A percentile compares a stretch with the other conserved stretches of the same genome.
Conservation (phyloP, 53 echinoderm and acorn worm genomes). For the Paracentrotus lividus region DNA sequence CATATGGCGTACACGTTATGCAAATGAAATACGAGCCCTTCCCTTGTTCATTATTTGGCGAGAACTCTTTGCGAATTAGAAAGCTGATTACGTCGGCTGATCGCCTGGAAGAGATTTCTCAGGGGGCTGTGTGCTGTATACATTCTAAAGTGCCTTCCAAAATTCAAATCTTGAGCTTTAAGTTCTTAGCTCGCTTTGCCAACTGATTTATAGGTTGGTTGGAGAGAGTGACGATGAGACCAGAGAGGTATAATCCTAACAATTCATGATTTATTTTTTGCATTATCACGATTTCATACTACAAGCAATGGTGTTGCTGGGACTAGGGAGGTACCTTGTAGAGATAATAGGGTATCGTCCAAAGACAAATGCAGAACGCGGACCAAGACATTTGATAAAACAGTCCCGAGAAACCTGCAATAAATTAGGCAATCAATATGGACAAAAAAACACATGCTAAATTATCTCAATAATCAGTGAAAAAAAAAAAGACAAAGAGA, state of each 20-base stretch:
- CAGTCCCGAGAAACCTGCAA: not conserved
- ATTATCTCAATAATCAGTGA: not conserved
- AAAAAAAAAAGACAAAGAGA: not conserved
- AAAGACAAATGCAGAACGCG: not conserved
- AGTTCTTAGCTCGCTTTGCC: conserved; percentile 3
- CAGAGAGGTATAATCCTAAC: not conserved
- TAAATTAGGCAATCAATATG: not conserved
- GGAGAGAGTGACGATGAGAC: not conserved
- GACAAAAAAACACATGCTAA: not conserved
- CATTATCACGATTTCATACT: not conserved
- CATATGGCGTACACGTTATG: not conserved
- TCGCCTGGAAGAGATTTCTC: conserved; percentile 7
- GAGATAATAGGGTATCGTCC: not conserved
- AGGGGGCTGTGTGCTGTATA: not conserved
- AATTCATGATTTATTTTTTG: not conserved
- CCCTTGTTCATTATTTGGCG: not conserved
- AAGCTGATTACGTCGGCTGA: conserved; percentile 18
- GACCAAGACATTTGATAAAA: not conserved
- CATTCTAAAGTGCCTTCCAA: not conserved
- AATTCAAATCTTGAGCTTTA: not conserved
- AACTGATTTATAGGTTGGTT: conserved; percentile 1
- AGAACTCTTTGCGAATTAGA: not conserved
- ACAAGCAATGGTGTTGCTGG: not conserved
- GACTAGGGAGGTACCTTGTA: no score
- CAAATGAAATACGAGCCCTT: not conserved